Conservation (phyloP, 2,113 vertebrate species). For the Xiphophorus maculatus region DNA sequence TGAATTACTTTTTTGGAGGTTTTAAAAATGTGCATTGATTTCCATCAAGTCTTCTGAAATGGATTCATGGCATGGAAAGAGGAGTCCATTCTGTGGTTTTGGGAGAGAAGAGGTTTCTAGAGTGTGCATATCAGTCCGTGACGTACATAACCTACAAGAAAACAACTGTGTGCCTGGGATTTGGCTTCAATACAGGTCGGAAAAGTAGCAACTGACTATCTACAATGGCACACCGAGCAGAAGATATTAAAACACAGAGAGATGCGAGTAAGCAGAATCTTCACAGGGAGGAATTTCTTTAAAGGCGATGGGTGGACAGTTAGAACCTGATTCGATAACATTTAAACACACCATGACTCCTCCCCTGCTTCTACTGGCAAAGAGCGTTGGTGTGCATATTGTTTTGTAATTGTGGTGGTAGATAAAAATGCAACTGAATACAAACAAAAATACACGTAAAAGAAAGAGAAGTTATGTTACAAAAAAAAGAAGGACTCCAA, state of each 20-base stretch:
- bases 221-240: conserved; percentile 61
- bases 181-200: conserved; percentile 53
- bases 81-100: conserved; percentile 53
- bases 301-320: conserved; percentile 74
- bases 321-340: conserved; percentile 70
- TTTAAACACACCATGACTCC: conserved; percentile 62
- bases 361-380: conserved; percentile 45
- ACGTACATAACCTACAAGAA: conserved; percentile 47
- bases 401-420: conserved; percentile 48
- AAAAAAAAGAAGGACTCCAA: conserved; percentile 82
- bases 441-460: conserved; percentile 42
- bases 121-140: conserved; percentile 43
- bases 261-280: conserved; percentile 51
- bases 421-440: conserved; percentile 57
- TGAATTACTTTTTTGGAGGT: conserved; percentile 37
- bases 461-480: conserved; percentile 52
- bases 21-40: conserved; percentile 22
- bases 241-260: conserved; percentile 52
- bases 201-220: conserved; percentile 36
- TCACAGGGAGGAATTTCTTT: conserved; percentile 65
- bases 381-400: conserved; percentile 77
- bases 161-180: conserved; percentile 44
- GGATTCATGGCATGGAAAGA: conserved; percentile 19
- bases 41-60: conserved; percentile 44
- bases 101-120: conserved; percentile 34